Evolutionary conservation across 2,797 vertebrate species (phyloP).

Genomic region (Enteromius treurensis): DNA sequence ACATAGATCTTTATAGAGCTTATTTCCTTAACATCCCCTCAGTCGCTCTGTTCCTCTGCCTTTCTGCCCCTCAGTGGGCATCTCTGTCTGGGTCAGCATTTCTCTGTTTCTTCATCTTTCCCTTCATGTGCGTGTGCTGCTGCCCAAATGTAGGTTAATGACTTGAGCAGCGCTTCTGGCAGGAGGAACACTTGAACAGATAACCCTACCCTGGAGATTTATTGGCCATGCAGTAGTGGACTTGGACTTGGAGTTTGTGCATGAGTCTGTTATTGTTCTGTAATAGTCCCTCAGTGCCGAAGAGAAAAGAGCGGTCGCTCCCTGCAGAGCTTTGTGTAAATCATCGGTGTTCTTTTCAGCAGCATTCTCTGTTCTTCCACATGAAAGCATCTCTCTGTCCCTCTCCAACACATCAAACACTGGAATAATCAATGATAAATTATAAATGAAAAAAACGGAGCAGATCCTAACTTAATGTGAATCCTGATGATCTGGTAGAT

Average conservation of each 20-base stretch:
- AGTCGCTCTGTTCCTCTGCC: conserved; percentile 57
- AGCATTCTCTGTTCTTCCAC: conserved; percentile 21
- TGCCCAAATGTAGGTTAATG: conserved; percentile 49
- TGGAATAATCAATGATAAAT: conserved; percentile 40
- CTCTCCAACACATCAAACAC: conserved; percentile 16
- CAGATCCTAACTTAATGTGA: conserved; percentile 10
- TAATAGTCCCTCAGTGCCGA: conserved; percentile 26
- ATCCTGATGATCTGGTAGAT: not conserved
- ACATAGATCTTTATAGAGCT: conserved; percentile 4
- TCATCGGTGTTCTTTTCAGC: conserved; percentile 46
- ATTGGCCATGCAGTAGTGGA: conserved; percentile 39
- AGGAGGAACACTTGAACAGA: conserved; percentile 45
- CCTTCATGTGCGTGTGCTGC: conserved; percentile 11
- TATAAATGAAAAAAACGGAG: conserved; percentile 4
- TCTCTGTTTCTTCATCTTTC: not conserved
- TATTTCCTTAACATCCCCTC: conserved; percentile 11
- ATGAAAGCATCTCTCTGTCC: conserved; percentile 27
- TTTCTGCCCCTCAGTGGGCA: conserved; percentile 28
- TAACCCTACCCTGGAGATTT: conserved; percentile 47
- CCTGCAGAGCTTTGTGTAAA: conserved; percentile 28
- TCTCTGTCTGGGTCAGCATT: conserved; percentile 35
- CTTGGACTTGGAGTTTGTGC: conserved; percentile 37
- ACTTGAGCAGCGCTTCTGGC: conserved; percentile 39
- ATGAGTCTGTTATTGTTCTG: conserved; percentile 43
- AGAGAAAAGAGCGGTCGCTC: conserved; percentile 29